A percentile compares a stretch with the other conserved stretches of the same genome.
Evolutionary conservation across 2,113 vertebrate genomes (phyloP).

Genomic region (Phyllostomus hastatus): DNA sequence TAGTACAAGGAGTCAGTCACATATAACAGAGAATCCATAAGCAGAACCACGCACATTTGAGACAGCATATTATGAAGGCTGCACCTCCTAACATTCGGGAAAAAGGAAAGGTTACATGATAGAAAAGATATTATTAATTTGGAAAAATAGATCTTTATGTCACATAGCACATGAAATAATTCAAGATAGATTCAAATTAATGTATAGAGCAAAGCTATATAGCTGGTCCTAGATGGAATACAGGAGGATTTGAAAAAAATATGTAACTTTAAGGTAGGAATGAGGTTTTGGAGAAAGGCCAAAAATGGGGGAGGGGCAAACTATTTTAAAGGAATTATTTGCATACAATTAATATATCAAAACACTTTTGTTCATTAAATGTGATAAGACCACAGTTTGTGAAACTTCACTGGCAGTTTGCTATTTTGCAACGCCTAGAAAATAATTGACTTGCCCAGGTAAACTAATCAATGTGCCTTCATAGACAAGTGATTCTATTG

Average conservation of each 20-base stretch:
- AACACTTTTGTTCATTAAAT: neutral
- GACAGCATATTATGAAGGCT: neutral
- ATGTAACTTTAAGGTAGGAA: neutral
- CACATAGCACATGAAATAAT: neutral
- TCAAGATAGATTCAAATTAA: neutral
- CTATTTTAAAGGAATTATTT: neutral
- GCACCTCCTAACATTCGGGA: neutral
- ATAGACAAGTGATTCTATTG: neutral
- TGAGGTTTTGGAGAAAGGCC: neutral
- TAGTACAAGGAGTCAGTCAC: neutral
- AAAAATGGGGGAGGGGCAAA: neutral
- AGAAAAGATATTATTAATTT: constrained; percentile 2
- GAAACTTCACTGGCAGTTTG: neutral
- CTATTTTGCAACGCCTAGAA: neutral
- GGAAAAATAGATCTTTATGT: neutral
- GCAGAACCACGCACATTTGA: neutral
- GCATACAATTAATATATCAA: neutral
- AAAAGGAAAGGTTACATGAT: neutral
- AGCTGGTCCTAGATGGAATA: neutral
- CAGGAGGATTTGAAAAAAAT: neutral
- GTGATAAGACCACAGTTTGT: neutral
- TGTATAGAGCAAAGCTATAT: neutral
- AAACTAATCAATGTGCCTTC: neutral
- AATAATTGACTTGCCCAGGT: neutral
- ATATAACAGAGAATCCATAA: neutral